Evolutionary conservation across 2,888 invertebrate genomes (phyloP), one percentile per base, ranked within the genome.

Genomic region (Pherbina coryleti): DNA sequence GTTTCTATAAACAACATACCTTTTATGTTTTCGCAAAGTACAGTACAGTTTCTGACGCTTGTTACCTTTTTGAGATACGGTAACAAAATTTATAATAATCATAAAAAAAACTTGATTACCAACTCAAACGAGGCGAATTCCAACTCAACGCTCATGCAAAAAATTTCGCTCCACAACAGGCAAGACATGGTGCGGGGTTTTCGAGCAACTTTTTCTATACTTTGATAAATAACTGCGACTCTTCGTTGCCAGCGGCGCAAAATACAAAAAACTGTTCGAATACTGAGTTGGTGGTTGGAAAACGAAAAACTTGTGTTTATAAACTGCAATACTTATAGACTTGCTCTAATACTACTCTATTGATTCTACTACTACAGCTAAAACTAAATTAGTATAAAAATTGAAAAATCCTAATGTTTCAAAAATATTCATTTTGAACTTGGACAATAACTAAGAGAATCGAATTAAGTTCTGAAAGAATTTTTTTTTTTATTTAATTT

Each of bases 41-140:
- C 7, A 1, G 11, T 14, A 11, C 11, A 44, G 14, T 14, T 14
- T 44, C 44, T 44, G 11, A 44, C 11, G 44, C 14, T 44, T 2
- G 44, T 44, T 11, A 44, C 7, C 11, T 44, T 44, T 44, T 44
- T 44, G 11, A 44, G 44, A 44, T 44, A 44, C 44, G 44, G 44
- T 14, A 44, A 44, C 44, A 44, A 44, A 44, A 44, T 44, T 44
- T 11, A 44, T 11, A 44, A 44, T 14, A 44, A 44, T 28, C 9
- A 17, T 25, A 34, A 31, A 66, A n/a, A 66, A 66, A 64, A 66
- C 64, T 66, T 66, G 64, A 66, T 66, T 66, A 66, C 34, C 31
- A 66, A 34, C 64, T 31, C 34, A 66, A 66, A 66, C 34, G 19
- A 66, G 34, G 34, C 64, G 64, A 66, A 66, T 66, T 19, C 37